Evolutionary conservation across 2,888 invertebrate genomes (phyloP), one percentile per base, ranked within the genome.

Genomic region (Drosophila anomalipes): DNA sequence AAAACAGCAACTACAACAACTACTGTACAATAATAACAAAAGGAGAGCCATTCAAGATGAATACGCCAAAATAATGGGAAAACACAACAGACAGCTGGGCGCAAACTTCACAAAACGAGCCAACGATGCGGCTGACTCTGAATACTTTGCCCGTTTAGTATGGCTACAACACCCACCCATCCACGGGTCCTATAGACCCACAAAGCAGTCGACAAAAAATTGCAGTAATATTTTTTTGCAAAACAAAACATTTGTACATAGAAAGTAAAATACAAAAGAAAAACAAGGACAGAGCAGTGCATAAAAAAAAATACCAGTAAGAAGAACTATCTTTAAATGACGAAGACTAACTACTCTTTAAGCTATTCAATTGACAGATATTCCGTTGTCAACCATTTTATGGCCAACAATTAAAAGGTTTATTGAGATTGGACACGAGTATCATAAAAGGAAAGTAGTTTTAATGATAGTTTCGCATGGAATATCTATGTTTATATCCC

Each of bases 41-140:
- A 56, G 51, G 60, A 58, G 69, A 65, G 66, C 72, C 81, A 82
- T 84, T 81, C 89, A 86, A 89, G 90, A 86, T 79, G 82, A 90
- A 86, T 90, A 82, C 89, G 73, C 87, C 85, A 76, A 90, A 87
- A 87, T 89, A 90, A 89, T 87, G 87, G 89, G 71, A 81, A 82
- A 81, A 80, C 73, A 86, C 76, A 83, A 77, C 86, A 83, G 84
- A 74, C 81, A 90, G 86, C 70, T 89, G 90, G 72, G 86, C 70
- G 70, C 70, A 57, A 70, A 59, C 54, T 56, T 52, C 30, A 61
- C 59, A 33, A 63, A 78, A 66, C 22, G 66, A 37, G n/a, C 33
- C 37, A 53, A 57, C 72, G n/a, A 71, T 26, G 16, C 62, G 59
- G 64, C 79, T 65, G 65, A 82, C 70, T 71, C 72, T 65, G 64